Evolutionary conservation across 2,888 invertebrate species (phyloP).

Genomic region (Imbricaverruca yamaguchii): DNA sequence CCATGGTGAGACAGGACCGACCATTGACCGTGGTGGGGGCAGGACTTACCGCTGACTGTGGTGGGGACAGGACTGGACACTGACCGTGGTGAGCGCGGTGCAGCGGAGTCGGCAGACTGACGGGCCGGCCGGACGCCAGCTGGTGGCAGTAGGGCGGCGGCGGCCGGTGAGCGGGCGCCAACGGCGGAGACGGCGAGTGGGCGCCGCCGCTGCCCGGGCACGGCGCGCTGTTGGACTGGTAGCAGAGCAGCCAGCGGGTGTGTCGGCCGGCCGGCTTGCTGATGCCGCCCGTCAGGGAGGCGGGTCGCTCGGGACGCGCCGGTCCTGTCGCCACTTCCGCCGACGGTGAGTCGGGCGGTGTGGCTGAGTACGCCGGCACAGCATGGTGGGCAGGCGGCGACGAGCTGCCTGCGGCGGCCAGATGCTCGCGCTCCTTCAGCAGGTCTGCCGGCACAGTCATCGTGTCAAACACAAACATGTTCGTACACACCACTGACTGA

Average conservation of each 20-base stretch:
- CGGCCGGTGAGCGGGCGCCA: conserved; percentile 22
- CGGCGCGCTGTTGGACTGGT: conserved; percentile 46
- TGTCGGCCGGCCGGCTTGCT: conserved; percentile 56
- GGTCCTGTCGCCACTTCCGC: not conserved
- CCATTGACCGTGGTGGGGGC: too few species aligned
- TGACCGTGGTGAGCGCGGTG: not conserved
- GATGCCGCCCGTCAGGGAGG: conserved; percentile 4
- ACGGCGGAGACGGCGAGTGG: conserved; percentile 30
- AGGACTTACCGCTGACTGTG: too few species aligned
- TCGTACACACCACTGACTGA: too few species aligned
- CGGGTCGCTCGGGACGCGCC: conserved; percentile 18
- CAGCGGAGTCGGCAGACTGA: conserved; percentile 1
- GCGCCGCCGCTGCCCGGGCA: conserved; percentile 48
- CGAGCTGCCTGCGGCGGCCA: conserved; percentile 44
- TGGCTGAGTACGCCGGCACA: not conserved
- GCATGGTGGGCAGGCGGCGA: not conserved
- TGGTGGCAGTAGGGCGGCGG: not conserved
- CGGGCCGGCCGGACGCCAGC: not conserved
- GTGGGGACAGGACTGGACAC: not conserved
- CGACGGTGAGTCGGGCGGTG: not conserved
- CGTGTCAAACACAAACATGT: too few species aligned
- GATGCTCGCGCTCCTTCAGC: conserved; percentile 81
- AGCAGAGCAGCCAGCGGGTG: conserved; percentile 68
- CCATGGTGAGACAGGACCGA: too few species aligned
- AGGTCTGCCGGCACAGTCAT: conserved; percentile 59